Conservation (phyloP, 1,140 invertebrate species). For the Spodoptera litura region DNA sequence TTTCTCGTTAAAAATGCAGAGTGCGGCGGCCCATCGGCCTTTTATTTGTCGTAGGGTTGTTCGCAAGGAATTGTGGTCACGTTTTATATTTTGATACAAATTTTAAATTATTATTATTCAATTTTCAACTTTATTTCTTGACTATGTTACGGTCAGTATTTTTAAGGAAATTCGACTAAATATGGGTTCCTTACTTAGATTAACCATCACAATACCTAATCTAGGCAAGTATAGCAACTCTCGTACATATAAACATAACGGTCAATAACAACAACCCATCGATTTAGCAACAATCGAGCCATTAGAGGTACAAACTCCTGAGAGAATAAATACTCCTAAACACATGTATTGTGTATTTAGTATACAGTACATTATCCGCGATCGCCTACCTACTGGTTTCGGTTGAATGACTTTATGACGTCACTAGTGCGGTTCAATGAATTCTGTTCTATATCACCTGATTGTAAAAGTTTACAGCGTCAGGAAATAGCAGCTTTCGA, state of each 20-base stretch:
- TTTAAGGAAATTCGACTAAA: too few relatives aligned
- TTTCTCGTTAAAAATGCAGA: constrained; percentile 39
- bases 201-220: too few relatives aligned
- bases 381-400: background rate
- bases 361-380: background rate
- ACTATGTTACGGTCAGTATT: background rate
- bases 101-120: background rate
- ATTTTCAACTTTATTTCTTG: background rate
- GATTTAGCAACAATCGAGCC: too few relatives aligned
- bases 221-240: too few relatives aligned
- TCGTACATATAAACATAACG: too few relatives aligned
- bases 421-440: constrained; percentile 5
- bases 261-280: too few relatives aligned
- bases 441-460: background rate
- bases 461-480: constrained; percentile 3
- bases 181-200: too few relatives aligned
- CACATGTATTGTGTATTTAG: background rate
- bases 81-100: background rate
- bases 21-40: background rate
- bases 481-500: too few relatives aligned
- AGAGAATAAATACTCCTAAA: background rate
- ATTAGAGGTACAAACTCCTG: too few relatives aligned
- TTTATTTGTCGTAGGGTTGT: constrained; percentile 20
- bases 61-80: background rate
- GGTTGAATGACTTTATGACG: constrained; percentile 13